These are phyloP conservation scores for Bombus confusus DNA, from an alignment of 1,140 invertebrate species.

Conservation along the genomic window DNA sequence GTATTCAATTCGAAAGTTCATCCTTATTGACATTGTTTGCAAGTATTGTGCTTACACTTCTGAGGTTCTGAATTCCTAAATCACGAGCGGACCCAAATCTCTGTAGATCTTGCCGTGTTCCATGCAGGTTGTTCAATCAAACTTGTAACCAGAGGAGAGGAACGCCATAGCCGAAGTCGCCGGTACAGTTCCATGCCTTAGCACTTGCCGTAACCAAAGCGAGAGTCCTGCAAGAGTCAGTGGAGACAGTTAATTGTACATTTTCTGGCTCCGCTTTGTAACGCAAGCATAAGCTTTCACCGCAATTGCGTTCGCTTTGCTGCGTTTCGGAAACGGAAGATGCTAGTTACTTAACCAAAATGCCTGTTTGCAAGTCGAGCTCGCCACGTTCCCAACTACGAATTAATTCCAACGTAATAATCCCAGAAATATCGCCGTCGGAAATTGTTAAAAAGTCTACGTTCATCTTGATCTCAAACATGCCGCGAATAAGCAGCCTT, in stretches of 20 bases:
- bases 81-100: background rate
- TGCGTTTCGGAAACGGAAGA: background rate
- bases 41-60: background rate
- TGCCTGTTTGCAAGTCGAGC: background rate
- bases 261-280: slow-evolving; percentile 24
- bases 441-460: background rate
- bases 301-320: background rate
- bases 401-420: background rate
- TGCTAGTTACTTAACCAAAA: background rate
- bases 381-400: too few relatives aligned
- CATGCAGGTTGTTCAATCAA: slow-evolving; percentile 27
- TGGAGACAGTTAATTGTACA: slow-evolving; percentile 28
- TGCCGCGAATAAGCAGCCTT: background rate
- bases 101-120: slow-evolving; percentile 5
- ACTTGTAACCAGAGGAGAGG: slow-evolving; percentile 8
- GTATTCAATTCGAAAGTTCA: too few relatives aligned
- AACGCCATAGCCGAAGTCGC: background rate
- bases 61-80: too few relatives aligned
- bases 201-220: background rate
- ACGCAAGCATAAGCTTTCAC: background rate
- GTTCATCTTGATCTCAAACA: background rate
- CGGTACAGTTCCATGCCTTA: background rate
- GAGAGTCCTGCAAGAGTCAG: background rate
- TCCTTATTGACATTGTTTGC: background rate
- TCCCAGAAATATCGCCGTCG: background rate